Evolutionary conservation across 2,888 invertebrate species (phyloP).

Genomic region (Boloria selene): DNA sequence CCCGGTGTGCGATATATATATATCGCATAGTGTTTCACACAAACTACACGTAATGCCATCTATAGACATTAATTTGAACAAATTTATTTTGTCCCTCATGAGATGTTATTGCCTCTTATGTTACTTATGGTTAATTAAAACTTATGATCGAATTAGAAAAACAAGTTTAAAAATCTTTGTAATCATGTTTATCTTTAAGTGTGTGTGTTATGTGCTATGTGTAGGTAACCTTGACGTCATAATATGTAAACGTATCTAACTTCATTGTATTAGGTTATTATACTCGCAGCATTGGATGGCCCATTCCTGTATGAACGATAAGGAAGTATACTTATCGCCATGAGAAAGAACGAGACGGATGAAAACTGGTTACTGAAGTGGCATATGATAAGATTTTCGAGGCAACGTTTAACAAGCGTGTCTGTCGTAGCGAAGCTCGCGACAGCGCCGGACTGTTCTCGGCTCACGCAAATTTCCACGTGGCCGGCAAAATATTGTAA

Average conservation of each 20-base stretch:
- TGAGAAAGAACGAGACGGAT: slow-evolving; percentile 30
- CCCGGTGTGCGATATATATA: no score
- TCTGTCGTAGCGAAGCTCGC: slow-evolving; percentile 71
- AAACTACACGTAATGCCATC: no score
- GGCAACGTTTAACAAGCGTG: slow-evolving; percentile 46
- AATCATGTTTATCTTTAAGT: no score
- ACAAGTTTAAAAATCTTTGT: no score
- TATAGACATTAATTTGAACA: no score
- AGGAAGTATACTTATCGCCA: slow-evolving; percentile 19
- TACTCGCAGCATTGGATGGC: slow-evolving; percentile 38
- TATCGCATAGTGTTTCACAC: no score
- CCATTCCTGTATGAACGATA: slow-evolving; percentile 36
- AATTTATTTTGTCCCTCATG: no score
- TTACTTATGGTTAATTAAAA: no score
- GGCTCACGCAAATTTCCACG: slow-evolving; percentile 59
- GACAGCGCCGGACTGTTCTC: slow-evolving; percentile 63
- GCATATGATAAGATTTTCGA: slow-evolving; percentile 45
- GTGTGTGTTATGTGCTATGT: no score
- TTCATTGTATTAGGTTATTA: slow-evolving; percentile 38
- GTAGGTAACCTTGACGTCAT: background rate
- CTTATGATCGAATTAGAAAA: no score
- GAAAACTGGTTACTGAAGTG: slow-evolving; percentile 40
- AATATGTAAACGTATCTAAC: slow-evolving; percentile 40
- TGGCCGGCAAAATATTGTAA: slow-evolving; percentile 70
- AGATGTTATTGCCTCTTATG: no score